Base-by-base conservation (phyloP, 2,113 vertebrate species). In the Hippocampus guttulatus region DNA sequence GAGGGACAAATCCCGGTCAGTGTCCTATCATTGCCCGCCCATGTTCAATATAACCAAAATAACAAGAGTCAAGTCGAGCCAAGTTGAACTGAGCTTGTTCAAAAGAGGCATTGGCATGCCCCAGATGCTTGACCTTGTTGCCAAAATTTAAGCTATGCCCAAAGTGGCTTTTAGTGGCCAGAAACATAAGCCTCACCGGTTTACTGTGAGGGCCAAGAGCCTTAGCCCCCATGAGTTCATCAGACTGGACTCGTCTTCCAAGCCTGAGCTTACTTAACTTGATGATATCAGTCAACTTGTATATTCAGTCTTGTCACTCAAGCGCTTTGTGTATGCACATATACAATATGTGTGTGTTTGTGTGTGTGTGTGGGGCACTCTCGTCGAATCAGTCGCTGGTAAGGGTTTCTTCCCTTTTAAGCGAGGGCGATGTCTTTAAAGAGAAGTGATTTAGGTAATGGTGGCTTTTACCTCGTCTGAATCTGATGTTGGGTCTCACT, bases 401-500 rank as follows among this genome's bases (percentile, higher is more conserved):
- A 64, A 78, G 69, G 69, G 49, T 72, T 76, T 78, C 45, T 80
- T 45, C 62, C 75, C 64, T 79, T 71, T 79, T 79, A 69, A 79
- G 70, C 73, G 43, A 55, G 69, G 69, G 41, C 63, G 47, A 64
- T 73, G 65, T 78, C 73, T 84, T 83, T 81, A 77, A 84, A 81
- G 68, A 73, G 69, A 68, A 69, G 77, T 77, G 76, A 80, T 85
- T 80, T 81, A 67, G 77, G 73, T 82, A 81, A 86, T 81, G 68
- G 73, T 72, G 68, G 83, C 79, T 75, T 87, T 84, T 83, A 84
- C 75, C 77, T 86, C 43, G 40, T 82, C 70, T 67, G 73, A 67
- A 58, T 83, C 72, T 77, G 80, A 80, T 57, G 71, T 73, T 75
- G 73, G 74, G 70, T 52, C 74, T 75, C 69, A 16, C 64, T 88